Evolutionary conservation across 1,140 invertebrate genomes (phyloP).

Genomic region (Cydia fagiglandana): DNA sequence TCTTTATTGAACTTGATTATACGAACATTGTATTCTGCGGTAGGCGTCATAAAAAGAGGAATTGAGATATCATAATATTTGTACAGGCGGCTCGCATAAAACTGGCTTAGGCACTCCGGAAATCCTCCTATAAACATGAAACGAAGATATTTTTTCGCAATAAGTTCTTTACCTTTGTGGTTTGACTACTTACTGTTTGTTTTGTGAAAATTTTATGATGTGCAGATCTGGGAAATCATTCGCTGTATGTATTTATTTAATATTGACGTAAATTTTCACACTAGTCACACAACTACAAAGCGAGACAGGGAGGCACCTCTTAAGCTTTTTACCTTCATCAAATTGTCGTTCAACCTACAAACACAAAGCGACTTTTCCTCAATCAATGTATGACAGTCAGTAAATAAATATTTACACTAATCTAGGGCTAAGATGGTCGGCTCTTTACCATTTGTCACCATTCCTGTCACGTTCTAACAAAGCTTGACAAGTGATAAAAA

Average conservation of each 20-base stretch:
- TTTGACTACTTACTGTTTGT: too few relatives aligned
- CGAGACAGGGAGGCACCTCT: too few relatives aligned
- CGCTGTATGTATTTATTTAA: background rate
- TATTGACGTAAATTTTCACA: background rate
- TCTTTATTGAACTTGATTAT: conserved; percentile 12
- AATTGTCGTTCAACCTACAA: too few relatives aligned
- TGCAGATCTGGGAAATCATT: background rate
- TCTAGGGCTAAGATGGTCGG: too few relatives aligned
- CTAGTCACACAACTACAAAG: too few relatives aligned
- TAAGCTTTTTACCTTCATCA: too few relatives aligned
- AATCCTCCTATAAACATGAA: background rate
- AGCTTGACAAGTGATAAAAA: too few relatives aligned
- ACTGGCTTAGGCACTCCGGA: background rate
- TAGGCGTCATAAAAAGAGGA: background rate
- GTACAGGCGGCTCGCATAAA: background rate
- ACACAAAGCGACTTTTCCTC: too few relatives aligned
- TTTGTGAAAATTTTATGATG: background rate
- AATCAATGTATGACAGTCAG: too few relatives aligned
- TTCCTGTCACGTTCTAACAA: too few relatives aligned
- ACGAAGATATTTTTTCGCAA: background rate
- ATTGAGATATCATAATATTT: background rate
- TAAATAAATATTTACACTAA: too few relatives aligned
- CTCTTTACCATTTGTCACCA: too few relatives aligned
- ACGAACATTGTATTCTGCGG: background rate
- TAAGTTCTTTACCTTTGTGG: background rate